phyloP scores from a whole-genome alignment of 2,888 invertebrate species.

The Andrena flavipes region DNA sequence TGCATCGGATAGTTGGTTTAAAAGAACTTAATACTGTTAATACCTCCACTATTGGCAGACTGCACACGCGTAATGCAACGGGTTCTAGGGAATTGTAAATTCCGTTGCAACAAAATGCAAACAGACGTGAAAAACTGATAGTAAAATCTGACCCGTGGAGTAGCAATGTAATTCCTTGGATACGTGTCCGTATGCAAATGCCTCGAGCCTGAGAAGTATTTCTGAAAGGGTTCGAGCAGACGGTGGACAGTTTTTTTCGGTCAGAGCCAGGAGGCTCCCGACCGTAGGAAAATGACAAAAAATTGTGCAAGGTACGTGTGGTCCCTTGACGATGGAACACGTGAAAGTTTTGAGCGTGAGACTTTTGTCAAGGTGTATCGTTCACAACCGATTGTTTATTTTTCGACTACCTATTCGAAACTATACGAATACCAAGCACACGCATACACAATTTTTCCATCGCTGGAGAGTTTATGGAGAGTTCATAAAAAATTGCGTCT shows the following conservation, averaged over 20 bases:
- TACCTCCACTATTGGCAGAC: too few relatives aligned
- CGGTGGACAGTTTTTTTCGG: slow-evolving; percentile 79
- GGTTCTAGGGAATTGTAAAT: background rate
- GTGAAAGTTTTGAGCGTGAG: slow-evolving; percentile 52
- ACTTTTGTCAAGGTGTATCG: slow-evolving; percentile 57
- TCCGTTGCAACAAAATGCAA: slow-evolving; percentile 26
- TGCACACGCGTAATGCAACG: background rate
- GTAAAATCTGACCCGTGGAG: slow-evolving; percentile 37
- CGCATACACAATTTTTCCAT: background rate
- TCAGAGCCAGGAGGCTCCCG: slow-evolving; percentile 75
- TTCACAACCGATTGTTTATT: slow-evolving; percentile 16
- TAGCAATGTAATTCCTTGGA: slow-evolving; percentile 40
- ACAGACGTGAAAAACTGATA: slow-evolving; percentile 50
- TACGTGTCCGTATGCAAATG: slow-evolving; percentile 71
- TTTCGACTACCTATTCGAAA: background rate
- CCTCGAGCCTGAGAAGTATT: slow-evolving; percentile 67
- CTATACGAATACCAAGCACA: background rate
- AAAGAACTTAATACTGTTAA: background rate
- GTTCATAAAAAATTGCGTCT: background rate
- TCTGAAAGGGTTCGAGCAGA: slow-evolving; percentile 67
- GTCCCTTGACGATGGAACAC: slow-evolving; percentile 46
- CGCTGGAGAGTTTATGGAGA: background rate
- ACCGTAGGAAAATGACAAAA: slow-evolving; percentile 76
- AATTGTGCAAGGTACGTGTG: slow-evolving; percentile 53
- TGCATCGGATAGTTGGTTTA: background rate